A percentile compares a stretch with the other conserved stretches of the same genome.
phyloP scores from a whole-genome alignment of 2,888 invertebrate species.

The Ramazzottius varieornatus region DNA sequence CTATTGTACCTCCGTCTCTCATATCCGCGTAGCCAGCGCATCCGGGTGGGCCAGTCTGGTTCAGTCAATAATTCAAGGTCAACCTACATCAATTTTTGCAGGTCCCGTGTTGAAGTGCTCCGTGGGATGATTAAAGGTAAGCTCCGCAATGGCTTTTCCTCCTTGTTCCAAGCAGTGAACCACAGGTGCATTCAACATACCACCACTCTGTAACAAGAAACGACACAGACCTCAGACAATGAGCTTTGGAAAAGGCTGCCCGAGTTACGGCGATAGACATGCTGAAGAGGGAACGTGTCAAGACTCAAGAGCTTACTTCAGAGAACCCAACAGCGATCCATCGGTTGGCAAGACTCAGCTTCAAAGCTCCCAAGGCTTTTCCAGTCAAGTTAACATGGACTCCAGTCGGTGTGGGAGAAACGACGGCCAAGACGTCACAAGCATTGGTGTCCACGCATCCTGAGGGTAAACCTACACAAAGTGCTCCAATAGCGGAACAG shows the following conservation, averaged over 20 bases:
- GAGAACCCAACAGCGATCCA: background rate
- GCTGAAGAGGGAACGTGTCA: no score
- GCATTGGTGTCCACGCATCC: background rate
- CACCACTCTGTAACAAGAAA: background rate
- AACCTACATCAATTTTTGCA: background rate
- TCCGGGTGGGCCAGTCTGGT: background rate
- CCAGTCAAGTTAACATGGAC: background rate
- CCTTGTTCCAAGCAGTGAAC: background rate
- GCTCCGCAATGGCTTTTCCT: background rate
- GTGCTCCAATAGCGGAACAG: background rate
- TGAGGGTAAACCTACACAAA: background rate
- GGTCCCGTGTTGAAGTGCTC: background rate
- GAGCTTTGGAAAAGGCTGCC: no score
- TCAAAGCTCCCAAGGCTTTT: background rate
- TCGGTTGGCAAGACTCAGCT: background rate
- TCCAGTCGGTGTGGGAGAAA: background rate
- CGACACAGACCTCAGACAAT: no score
- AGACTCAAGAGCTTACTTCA: background rate
- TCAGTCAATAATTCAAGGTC: no score
- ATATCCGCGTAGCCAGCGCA: background rate
- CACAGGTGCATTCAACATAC: background rate
- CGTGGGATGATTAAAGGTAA: background rate
- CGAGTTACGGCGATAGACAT: no score
- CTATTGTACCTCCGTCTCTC: no score
- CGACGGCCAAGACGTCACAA: background rate